Conservation (phyloP, 2,113 vertebrate genomes). For the Brachyhypopomus occidentalis region DNA sequence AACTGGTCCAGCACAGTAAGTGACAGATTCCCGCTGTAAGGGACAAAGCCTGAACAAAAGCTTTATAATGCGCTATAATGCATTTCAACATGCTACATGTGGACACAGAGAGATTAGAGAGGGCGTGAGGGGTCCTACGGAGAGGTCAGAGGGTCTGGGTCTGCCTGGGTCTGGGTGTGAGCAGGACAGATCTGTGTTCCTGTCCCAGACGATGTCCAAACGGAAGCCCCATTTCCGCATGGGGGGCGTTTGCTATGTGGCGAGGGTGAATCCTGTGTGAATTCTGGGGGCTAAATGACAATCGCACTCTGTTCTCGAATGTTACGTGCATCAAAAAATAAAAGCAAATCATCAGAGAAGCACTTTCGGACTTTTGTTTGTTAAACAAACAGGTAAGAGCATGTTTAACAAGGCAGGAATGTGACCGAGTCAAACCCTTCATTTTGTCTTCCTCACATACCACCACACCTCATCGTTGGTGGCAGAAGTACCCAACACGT, state of each 20-base stretch:
- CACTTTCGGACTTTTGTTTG: no score
- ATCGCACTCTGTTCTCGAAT: background rate
- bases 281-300: background rate
- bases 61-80: no score
- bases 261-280: constrained; percentile 6
- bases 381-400: background rate
- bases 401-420: constrained; percentile 35
- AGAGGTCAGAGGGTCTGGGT: background rate
- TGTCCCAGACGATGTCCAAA: constrained; percentile 48
- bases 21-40: no score
- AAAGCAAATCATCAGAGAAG: background rate
- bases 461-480: constrained; percentile 1
- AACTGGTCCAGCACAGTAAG: no score
- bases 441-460: constrained; percentile 19
- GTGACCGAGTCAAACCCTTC: background rate
- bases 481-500: constrained; percentile 11
- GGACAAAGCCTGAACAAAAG: no score
- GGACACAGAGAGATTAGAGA: constrained; percentile 25
- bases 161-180: no score
- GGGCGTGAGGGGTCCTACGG: no score
- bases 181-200: constrained; percentile 2
- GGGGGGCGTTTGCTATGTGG: constrained; percentile 52
- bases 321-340: background rate
- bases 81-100: background rate
- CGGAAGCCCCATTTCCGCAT: constrained; percentile 41